phyloP scores from a whole-genome alignment of 2,797 vertebrate species.

The Scyliorhinus canicula region DNA sequence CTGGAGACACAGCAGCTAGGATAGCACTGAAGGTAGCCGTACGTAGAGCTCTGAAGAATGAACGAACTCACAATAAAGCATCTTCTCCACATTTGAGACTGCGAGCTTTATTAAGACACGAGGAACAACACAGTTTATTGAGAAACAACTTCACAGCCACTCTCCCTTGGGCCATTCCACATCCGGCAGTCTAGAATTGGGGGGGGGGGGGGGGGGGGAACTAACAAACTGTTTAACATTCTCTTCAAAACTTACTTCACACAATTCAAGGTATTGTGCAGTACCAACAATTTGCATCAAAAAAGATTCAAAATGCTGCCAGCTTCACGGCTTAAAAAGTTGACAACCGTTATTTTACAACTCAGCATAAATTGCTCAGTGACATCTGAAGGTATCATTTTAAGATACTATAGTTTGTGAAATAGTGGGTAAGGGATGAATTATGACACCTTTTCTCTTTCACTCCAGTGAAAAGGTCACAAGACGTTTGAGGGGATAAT shows the following conservation, averaged over 20 bases:
- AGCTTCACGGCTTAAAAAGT: not conserved
- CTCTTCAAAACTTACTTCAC: not conserved
- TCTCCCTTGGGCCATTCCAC: not conserved
- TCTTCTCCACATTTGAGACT: too few relatives aligned
- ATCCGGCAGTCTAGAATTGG: not conserved
- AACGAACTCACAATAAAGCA: too few relatives aligned
- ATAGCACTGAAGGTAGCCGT: too few relatives aligned
- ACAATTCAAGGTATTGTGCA: not conserved
- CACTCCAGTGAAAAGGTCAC: not conserved
- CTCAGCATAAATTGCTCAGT: slow-evolving; percentile 2
- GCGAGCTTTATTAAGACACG: too few relatives aligned
- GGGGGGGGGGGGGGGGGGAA: too few relatives aligned
- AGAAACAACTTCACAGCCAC: not conserved
- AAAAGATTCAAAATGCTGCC: slow-evolving; percentile 12
- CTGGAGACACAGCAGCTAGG: too few relatives aligned
- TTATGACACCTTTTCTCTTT: slow-evolving; percentile 26
- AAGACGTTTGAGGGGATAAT: slow-evolving; percentile 8
- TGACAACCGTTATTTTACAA: slow-evolving; percentile 23
- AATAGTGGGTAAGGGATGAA: not conserved
- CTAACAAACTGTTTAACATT: not conserved
- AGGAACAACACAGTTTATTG: too few relatives aligned
- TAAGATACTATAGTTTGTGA: not conserved
- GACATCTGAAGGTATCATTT: slow-evolving; percentile 22
- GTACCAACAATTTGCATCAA: slow-evolving; percentile 6
- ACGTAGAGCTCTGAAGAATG: too few relatives aligned